phyloP scores from a whole-genome alignment of 2,888 invertebrate species.

The Blastobasis adustella region DNA sequence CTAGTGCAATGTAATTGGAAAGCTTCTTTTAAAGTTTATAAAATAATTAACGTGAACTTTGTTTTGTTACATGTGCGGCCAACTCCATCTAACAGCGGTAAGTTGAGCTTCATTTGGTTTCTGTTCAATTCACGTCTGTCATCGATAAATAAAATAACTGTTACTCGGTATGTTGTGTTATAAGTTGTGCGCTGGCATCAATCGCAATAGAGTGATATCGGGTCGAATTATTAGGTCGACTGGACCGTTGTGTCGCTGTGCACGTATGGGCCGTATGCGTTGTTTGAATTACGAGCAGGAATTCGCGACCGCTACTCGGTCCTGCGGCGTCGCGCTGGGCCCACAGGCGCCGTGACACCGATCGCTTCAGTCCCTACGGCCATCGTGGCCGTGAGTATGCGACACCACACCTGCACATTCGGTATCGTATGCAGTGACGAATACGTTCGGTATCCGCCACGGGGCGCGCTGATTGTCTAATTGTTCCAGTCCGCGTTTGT shows the following conservation, averaged over 20 bases:
- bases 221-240: constrained; percentile 60
- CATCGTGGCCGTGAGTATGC: constrained; percentile 28
- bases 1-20: constrained; percentile 13
- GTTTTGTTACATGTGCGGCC: constrained; percentile 66
- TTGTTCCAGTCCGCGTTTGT: constrained; percentile 58
- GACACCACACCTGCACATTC: not conserved
- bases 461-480: constrained; percentile 45
- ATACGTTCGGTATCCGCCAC: constrained; percentile 43
- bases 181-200: not conserved
- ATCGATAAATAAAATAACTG: not conserved
- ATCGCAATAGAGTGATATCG: constrained; percentile 33
- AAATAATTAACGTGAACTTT: constrained; percentile 2
- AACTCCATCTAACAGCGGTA: constrained; percentile 46
- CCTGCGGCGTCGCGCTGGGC: constrained; percentile 37
- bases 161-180: not conserved
- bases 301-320: constrained; percentile 72
- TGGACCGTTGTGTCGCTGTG: constrained; percentile 52
- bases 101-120: constrained; percentile 25
- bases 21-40: not conserved
- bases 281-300: constrained; percentile 70
- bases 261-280: constrained; percentile 60
- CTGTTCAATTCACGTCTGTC: not conserved
- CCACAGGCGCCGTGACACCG: constrained; percentile 59
- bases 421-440: constrained; percentile 40
- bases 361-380: constrained; percentile 49